Evolutionary conservation across 92 coral and sea anemone species (phyloP), one percentile per base, ranked within the genome.

Genomic region (Diadumene lineata): DNA sequence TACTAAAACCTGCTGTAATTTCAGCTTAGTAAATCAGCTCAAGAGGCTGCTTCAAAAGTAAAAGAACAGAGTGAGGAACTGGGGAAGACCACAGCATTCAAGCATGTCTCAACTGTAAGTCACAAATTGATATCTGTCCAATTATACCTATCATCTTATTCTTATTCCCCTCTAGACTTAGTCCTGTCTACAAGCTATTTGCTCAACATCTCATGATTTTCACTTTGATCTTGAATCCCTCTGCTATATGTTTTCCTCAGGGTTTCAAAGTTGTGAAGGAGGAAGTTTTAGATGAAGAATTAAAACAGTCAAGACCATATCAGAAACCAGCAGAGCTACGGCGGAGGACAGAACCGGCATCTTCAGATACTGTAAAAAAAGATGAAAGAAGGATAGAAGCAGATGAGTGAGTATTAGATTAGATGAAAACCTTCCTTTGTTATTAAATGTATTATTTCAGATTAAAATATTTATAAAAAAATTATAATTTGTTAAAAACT

Each of bases 311-410:
- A 31, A 94, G 85, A 82, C 98, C 98, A 7, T 94, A 94, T 76
- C 87, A 88, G 68, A 88, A 88, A 31, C 98, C 98, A 66, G 69
- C 68, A 21, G 56, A 85, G 51, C 91, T 92, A 53, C 74, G 98
- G 60, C 72, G 98, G 53, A 87, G 98, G 66, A 94, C 98, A 29
- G 91, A 84, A 71, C 91, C 64, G 13, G 73, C 77, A 50, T 65
- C 62, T 29, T 81, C 80, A 32, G 82, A 84, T 11, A 80, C 69
- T 66, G 73, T 71, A 60, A 67, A 46, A 60, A 89, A 80, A 56
- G 83, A 90, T 76, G 97, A 92, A 57, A 86, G 88, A 66, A 92
- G 91, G 76, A 89, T 94, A 75, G 98, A 94, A 81, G 98, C 97
- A n/a, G 88, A 94, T 69, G 98, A 92, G 98, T 94, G 84, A 72